Evolutionary conservation across 2,888 invertebrate genomes (phyloP), one percentile per base, ranked within the genome.

Genomic region (Drosophila nr. fundita): DNA sequence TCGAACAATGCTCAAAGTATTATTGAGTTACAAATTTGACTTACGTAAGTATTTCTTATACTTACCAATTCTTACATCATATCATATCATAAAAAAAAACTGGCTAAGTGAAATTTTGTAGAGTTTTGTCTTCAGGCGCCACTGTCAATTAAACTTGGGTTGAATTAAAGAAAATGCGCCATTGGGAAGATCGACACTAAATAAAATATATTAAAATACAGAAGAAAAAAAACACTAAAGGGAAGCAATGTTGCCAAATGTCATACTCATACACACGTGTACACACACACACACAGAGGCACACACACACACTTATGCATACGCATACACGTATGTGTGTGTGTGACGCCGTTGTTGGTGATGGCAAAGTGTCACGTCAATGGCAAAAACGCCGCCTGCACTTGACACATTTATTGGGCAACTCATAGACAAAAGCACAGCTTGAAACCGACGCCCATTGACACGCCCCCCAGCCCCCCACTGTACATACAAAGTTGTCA

Each of bases 361-460:
- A 77, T 71, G 76, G 54, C 69, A 72, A 68, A 73, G 78, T 83
- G 84, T 79, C 84, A 87, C 82, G 84, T 89, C 84, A 85, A 89
- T 89, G 89, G 77, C 89, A 73, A 83, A 86, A 89, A 67, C 64
- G 61, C 84, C 84, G 82, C 73, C 87, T 85, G 84, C 84, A 89
- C 84, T 85, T 85, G 84, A 85, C 84, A 85, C 89, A 85, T 85
- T 89, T 85, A 85, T 85, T 85, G 89, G 89, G 77, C 82, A 89
- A 87, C 87, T 69, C 72, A 70, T 67, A 89, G 89, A 85, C 87
- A 85, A 84, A 89, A 81, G 84, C 87, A 78, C 55, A 70, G 78
- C 87, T 89, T 82, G 85, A 84, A 78, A 65, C 70, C 30, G 64
- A 27, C 73, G 68, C 69, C 73, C 72, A 80, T 77, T 75, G 87